Percentiles rank a stretch among this genome's conserved stretches.
These are phyloP conservation scores for Rhinoptilus africanus DNA, from an alignment of 2,113 vertebrate genomes.

Conservation along the genomic window DNA sequence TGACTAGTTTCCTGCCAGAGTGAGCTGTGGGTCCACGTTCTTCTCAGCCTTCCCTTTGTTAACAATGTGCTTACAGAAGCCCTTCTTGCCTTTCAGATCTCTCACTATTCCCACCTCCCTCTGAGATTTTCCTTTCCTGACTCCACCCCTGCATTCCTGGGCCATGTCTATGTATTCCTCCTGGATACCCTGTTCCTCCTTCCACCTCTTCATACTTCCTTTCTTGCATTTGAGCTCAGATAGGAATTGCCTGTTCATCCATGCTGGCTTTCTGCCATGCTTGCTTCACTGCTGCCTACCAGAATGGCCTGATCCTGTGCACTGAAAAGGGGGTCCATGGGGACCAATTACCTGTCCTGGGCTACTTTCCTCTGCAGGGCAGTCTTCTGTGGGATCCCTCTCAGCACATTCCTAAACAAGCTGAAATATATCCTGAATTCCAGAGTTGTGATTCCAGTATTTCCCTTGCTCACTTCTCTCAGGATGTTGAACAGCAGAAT, in stretches of 20 bases:
- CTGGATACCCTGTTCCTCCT: neutral
- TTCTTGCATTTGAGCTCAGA: neutral
- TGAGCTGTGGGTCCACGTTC: neutral
- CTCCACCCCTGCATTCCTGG: neutral
- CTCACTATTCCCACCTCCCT: neutral
- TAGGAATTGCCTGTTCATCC: neutral
- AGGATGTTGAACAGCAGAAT: neutral
- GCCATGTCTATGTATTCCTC: neutral
- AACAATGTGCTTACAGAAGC: neutral
- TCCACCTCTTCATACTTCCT: neutral
- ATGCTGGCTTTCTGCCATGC: accelerated
- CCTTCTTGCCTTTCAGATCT: neutral
- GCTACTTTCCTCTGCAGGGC: neutral
- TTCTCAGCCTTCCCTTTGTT: neutral
- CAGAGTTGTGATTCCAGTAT: neutral
- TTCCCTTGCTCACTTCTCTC: neutral
- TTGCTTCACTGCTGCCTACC: neutral
- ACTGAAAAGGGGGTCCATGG: neutral
- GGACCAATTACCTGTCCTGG: neutral
- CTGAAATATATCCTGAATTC: neutral
- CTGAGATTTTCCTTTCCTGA: neutral
- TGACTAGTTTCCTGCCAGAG: neutral
- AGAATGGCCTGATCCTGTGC: neutral
- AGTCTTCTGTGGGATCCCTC: neutral
- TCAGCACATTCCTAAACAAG: neutral